Base-by-base conservation (phyloP, 2,113 vertebrate species). In the Gasterosteus nipponicus region DNA sequence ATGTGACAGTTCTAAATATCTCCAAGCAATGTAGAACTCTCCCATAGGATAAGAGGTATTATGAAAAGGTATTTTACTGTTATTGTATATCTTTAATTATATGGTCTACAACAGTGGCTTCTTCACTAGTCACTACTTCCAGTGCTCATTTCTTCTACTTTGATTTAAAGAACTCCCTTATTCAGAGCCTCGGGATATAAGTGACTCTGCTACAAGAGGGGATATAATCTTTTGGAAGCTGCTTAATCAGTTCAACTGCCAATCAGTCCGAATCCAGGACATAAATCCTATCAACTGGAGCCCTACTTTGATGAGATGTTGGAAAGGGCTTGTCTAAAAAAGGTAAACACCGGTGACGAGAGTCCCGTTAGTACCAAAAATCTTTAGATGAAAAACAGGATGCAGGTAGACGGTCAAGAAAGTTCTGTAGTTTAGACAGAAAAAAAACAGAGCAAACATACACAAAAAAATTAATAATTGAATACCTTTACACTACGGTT, bases 221-320 rank as follows among this genome's bases (percentile, higher is more conserved):
- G 66, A 70, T 75, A 68, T 69, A 83, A 89, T 80, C 87, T 58
- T 47, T 16, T 2, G 19, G 60, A 70, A 89, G 83, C 84, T 61
- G 74, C 71, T 77, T 88, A 86, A 88, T 89, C 74, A 73, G 70
- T 80, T 89, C 65, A 86, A 77, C 86, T 87, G 84, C 51, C 82
- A 83, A 61, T 87, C 86, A 86, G 80, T 69, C 69, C 44, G 57
- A 84, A 85, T 84, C 85, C 62, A 61, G 75, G 76, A 80, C 73
- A 80, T 75, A 73, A 88, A 90, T 92, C 91, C 89, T 76, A 87
- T 92, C 87, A 89, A 82, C 82, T 82, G 70, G 69, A 92, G 85
- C 71, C 80, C 51, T 85, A 31, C 80, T 89, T 82, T 84, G 82
- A 90, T 84, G 85, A 89, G 85, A 85, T 77, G 74, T 19, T 73